A percentile compares a stretch with the other conserved stretches of the same genome.
Conservation (phyloP, 2,888 invertebrate species). For the Drosophila niveifrons region DNA sequence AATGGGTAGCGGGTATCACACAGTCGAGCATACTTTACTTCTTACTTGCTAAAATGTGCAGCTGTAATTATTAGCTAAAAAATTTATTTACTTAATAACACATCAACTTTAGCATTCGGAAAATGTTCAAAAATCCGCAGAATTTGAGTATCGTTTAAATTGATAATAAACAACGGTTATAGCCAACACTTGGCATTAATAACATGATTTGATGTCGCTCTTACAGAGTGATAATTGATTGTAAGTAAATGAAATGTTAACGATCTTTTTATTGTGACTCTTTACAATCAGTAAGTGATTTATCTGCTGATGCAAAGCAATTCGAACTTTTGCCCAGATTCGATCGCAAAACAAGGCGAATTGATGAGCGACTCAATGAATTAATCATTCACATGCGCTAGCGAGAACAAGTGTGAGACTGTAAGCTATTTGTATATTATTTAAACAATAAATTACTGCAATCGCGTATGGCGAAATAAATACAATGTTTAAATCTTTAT, state of each 20-base stretch:
- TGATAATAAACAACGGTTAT: conserved; percentile 13
- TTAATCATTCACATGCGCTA: conserved; percentile 13
- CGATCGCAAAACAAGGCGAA: conserved; percentile 5
- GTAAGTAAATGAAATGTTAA: conserved; percentile 9
- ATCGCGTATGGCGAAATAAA: conserved; percentile 30
- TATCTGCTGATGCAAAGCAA: not conserved
- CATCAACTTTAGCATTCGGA: not conserved
- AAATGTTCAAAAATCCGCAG: not conserved
- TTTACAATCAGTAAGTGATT: conserved; percentile 11
- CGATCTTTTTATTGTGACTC: conserved; percentile 15
- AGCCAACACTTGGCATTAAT: not conserved
- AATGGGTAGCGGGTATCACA: no score
- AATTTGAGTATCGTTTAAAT: conserved; percentile 12
- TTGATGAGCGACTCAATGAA: conserved; percentile 1
- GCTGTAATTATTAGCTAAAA: no score
- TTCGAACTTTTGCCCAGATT: conserved; percentile 12
- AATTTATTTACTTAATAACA: not conserved
- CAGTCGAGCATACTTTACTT: no score
- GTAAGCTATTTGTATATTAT: conserved; percentile 36
- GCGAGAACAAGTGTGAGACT: conserved; percentile 1
- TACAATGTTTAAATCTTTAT: conserved; percentile 41
- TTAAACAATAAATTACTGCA: conserved; percentile 59
- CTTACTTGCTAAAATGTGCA: no score
- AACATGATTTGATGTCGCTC: conserved; percentile 2
- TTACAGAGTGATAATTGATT: conserved; percentile 29